Evolutionary conservation across 2,113 vertebrate species (phyloP).

Genomic region (Catharus minimus): DNA sequence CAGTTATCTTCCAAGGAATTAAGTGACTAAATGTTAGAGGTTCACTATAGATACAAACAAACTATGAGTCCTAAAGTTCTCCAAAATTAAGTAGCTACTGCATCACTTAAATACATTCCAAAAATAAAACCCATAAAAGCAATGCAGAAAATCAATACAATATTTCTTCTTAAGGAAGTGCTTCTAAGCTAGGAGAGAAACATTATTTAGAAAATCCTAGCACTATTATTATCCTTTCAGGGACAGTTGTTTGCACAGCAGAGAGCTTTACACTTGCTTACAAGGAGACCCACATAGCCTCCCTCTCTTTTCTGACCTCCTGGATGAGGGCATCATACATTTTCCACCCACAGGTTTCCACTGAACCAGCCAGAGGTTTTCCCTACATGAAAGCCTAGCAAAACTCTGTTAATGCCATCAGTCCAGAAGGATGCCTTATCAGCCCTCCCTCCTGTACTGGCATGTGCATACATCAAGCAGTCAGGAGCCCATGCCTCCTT

Average conservation of each 20-base stretch:
- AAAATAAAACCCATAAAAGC: background rate
- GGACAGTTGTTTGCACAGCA: background rate
- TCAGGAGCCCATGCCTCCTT: background rate
- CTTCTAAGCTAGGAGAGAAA: background rate
- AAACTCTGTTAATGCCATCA: background rate
- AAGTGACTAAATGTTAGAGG: background rate
- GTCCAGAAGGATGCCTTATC: background rate
- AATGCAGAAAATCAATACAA: background rate
- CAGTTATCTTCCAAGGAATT: background rate
- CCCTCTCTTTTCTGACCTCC: background rate
- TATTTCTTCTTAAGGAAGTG: background rate
- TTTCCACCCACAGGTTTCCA: background rate
- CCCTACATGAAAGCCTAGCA: background rate
- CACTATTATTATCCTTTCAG: background rate
- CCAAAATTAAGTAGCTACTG: background rate
- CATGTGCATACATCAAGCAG: fast-evolving
- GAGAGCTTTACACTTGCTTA: background rate
- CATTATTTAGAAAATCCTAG: background rate
- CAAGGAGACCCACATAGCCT: background rate
- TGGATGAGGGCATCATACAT: background rate
- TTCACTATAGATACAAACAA: background rate
- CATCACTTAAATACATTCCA: background rate
- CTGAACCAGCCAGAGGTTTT: background rate
- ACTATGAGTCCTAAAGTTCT: background rate
- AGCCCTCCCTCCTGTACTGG: background rate